phyloP scores from a whole-genome alignment of 2,888 invertebrate genomes.

The Rhamnusium bicolor region DNA sequence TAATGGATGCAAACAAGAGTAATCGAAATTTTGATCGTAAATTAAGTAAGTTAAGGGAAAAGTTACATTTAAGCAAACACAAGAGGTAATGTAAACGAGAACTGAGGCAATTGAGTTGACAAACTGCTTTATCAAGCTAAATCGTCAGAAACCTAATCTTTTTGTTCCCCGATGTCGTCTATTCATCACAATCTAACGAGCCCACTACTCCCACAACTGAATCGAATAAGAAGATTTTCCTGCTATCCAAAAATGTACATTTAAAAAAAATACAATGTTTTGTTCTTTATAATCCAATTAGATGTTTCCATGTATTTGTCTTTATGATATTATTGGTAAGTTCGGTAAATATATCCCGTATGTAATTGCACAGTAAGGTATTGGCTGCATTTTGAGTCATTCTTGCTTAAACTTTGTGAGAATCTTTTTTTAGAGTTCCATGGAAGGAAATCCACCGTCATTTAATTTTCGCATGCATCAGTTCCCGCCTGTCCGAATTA shows the following conservation, averaged over 20 bases:
- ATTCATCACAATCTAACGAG: conserved; percentile 26
- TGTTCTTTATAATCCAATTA: too few species aligned
- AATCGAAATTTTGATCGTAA: conserved; percentile 21
- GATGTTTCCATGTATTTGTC: too few species aligned
- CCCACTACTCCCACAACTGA: not conserved
- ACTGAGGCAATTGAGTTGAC: conserved; percentile 34
- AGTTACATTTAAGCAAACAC: conserved; percentile 26
- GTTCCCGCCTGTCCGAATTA: too few species aligned
- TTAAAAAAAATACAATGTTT: not conserved
- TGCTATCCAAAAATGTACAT: not conserved
- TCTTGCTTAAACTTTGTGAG: too few species aligned
- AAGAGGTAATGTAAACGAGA: conserved; percentile 34
- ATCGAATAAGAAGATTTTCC: not conserved
- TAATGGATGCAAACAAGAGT: conserved; percentile 4
- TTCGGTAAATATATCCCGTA: too few species aligned
- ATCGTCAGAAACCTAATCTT: conserved; percentile 40
- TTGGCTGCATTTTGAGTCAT: too few species aligned
- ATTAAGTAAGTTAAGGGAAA: not conserved
- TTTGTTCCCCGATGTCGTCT: conserved; percentile 27
- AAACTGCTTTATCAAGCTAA: conserved; percentile 41
- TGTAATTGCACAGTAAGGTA: too few species aligned
- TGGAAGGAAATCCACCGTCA: too few species aligned
- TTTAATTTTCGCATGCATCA: too few species aligned
- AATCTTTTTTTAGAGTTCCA: too few species aligned
- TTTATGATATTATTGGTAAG: too few species aligned